These are phyloP conservation scores for Mylabris sibirica DNA, from an alignment of 2,888 invertebrate genomes.

Conservation along the genomic window DNA sequence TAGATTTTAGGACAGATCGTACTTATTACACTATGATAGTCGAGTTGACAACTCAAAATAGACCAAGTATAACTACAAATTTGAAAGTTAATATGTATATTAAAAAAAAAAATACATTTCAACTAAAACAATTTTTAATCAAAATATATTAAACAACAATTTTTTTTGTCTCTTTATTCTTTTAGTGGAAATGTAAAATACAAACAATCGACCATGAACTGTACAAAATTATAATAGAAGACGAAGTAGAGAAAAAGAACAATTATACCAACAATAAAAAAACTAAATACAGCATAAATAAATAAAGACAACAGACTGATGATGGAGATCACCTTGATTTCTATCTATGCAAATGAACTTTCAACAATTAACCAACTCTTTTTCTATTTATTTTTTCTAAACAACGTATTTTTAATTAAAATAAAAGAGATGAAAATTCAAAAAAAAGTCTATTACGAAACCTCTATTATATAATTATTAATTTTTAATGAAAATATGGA, in stretches of 20 bases:
- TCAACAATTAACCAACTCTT: background rate
- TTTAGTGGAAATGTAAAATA: no score
- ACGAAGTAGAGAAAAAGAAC: background rate
- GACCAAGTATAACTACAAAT: no score
- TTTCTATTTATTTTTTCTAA: no score
- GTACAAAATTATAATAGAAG: background rate
- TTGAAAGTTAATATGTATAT: background rate
- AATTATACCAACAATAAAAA: background rate
- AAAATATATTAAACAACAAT: no score
- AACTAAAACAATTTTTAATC: background rate
- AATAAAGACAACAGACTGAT: background rate
- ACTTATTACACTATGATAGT: background rate
- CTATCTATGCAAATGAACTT: slow-evolving; percentile 2
- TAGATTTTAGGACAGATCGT: no score
- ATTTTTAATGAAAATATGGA: background rate
- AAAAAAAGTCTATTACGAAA: background rate
- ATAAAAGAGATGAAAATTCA: no score
- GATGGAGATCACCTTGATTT: slow-evolving; percentile 9
- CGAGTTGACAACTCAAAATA: no score
- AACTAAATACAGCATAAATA: background rate
- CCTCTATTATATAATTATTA: background rate
- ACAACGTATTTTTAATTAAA: no score
- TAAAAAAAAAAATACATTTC: background rate
- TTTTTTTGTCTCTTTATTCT: no score
- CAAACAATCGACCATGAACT: background rate